Evolutionary conservation across 2,113 vertebrate species (phyloP).

Genomic region (Chaetodon auriga): DNA sequence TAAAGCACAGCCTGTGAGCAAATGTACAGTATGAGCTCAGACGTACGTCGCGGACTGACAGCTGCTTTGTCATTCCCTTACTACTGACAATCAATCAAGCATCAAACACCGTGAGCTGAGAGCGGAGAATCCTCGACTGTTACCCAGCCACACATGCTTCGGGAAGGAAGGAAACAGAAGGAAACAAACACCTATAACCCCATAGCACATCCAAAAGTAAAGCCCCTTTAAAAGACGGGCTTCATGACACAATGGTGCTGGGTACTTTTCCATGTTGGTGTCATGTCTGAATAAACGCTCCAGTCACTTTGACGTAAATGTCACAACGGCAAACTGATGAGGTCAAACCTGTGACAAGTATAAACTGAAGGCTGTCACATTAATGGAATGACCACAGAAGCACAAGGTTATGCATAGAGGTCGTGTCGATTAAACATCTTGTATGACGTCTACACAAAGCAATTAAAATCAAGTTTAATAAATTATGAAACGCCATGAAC

Average conservation of each 20-base stretch:
- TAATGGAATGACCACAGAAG: neutral
- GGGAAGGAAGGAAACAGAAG: neutral
- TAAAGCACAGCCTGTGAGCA: neutral
- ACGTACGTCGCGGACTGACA: neutral
- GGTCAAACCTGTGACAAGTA: neutral
- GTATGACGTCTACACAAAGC: neutral
- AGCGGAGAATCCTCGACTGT: neutral
- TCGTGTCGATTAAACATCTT: neutral
- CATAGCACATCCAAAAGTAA: neutral
- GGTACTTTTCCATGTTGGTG: no score
- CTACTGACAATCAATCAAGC: slow-evolving; percentile 30
- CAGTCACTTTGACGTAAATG: neutral
- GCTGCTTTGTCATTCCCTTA: slow-evolving; percentile 16
- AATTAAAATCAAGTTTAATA: neutral
- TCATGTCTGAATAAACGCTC: neutral
- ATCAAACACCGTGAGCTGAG: slow-evolving; percentile 5
- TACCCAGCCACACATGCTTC: neutral
- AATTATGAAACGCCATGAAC: neutral
- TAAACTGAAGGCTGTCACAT: neutral
- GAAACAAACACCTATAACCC: neutral
- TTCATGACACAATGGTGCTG: neutral
- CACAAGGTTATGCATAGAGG: neutral
- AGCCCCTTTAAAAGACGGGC: neutral
- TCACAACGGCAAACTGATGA: neutral
- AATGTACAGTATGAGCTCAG: neutral